phyloP scores from a whole-genome alignment of 2,888 invertebrate genomes.

The Trachelus stipa region DNA sequence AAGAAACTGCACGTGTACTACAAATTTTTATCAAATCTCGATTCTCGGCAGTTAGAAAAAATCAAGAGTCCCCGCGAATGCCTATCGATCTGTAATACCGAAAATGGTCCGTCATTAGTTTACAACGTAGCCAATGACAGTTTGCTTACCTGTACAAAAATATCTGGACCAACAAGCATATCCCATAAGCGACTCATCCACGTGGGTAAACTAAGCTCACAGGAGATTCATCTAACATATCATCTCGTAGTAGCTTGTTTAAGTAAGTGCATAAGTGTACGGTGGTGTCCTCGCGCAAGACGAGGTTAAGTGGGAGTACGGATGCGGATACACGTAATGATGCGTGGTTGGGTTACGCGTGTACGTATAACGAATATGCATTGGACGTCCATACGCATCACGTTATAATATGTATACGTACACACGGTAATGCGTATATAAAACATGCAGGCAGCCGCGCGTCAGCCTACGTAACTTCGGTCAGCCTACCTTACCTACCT shows the following conservation, averaged over 20 bases:
- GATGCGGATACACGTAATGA: constrained; percentile 6
- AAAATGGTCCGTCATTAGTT: background rate
- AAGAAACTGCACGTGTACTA: background rate
- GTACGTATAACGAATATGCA: background rate
- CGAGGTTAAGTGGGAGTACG: background rate
- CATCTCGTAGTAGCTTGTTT: background rate
- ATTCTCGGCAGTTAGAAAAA: background rate
- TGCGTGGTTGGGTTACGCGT: constrained; percentile 2
- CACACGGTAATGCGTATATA: too few relatives aligned
- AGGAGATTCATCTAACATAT: background rate
- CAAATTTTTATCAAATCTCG: background rate
- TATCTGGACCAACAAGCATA: background rate
- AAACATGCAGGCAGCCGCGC: background rate
- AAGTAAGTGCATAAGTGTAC: background rate
- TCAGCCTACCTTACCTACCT: constrained; percentile 26
- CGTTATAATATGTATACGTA: background rate
- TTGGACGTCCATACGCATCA: background rate
- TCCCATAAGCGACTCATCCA: background rate
- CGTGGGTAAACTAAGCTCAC: background rate
- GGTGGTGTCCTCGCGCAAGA: background rate
- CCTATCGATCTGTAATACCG: background rate
- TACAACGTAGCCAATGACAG: too few relatives aligned
- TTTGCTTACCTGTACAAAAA: background rate
- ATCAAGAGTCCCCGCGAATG: background rate
- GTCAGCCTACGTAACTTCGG: constrained; percentile 9